A percentile compares a stretch with the other conserved stretches of the same genome.
These are phyloP conservation scores for Philypnodon macrostomus DNA, from an alignment of 2,797 vertebrate genomes.

Conservation along the genomic window DNA sequence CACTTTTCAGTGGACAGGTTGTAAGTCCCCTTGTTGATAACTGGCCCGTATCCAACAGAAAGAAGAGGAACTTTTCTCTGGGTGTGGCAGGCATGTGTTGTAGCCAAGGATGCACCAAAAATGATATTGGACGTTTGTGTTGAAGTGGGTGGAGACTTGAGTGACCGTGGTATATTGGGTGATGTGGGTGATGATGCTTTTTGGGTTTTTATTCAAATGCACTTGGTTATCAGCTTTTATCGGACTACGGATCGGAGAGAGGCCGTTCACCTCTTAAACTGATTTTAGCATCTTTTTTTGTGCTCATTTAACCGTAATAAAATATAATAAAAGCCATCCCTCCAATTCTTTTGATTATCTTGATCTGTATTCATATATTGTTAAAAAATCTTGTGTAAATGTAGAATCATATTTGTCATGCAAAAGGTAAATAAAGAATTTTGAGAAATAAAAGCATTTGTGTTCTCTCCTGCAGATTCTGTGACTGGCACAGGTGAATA, in stretches of 20 bases:
- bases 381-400: too few species aligned
- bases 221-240: neutral
- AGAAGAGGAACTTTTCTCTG: conserved; percentile 76
- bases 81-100: conserved; percentile 84
- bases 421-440: too few species aligned
- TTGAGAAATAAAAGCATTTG: too few species aligned
- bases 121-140: conserved; percentile 82
- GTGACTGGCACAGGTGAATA: conserved; percentile 9
- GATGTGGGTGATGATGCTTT: neutral
- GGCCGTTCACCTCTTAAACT: neutral
- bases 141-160: conserved; percentile 58
- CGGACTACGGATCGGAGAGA: neutral
- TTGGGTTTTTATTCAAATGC: neutral
- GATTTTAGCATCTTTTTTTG: neutral
- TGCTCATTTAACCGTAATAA: neutral
- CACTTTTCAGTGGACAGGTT: conserved; percentile 11
- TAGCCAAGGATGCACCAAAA: conserved; percentile 83
- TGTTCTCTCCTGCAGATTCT: conserved; percentile 5
- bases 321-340: conserved; percentile 9
- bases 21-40: conserved; percentile 17
- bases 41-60: conserved; percentile 60
- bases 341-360: conserved; percentile 7
- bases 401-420: too few species aligned
- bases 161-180: neutral
- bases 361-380: too few species aligned